Evolutionary conservation across 2,888 invertebrate genomes (phyloP), one percentile per base, ranked within the genome.

Genomic region (Toxonevra muliebris): DNA sequence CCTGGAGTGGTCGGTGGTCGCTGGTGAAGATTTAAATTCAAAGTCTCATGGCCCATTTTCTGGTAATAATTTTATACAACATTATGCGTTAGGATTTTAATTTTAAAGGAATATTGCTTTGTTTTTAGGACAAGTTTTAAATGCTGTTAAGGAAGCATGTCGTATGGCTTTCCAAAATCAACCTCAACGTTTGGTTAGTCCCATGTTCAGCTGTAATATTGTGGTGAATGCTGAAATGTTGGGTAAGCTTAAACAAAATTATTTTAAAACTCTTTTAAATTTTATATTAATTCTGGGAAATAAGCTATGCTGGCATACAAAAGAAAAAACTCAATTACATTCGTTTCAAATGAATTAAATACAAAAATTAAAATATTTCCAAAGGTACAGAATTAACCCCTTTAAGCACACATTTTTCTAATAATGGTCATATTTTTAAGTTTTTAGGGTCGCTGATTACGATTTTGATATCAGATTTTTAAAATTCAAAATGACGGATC

Each of bases 111-210:
- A 30, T 30, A 62, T 9, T 30, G 13, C 30, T 52, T 48, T 13
- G 3, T 30, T 68, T 74, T 87, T 87, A 85, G 97, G 97, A 67
- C 96, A 96, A 87, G 90, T 97, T 69, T 92, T 97, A 88, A 95
- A 95, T n/a, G 90, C 93, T 8, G 91, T 93, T 45, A 96, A 95
- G 81, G 95, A 96, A 72, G 93, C 92, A 0, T 97, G 97, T 81
- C 88, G 93, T 45, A 92, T 90, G 81, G 94, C 96, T 0, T 95
- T 98, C 81, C 93, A 95, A 82, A 90, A 91, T 61, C 95, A 95
- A 80, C 93, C 95, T 0, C 95, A 95, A 80, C 89, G 98, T 59
- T 86, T 99, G 40, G 95, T 98, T 88, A 95, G 94, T 1, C 98
- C 99, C 5, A 97, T 98, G 95, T 98, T 96, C 82, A 88, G 88